Evolutionary conservation across 2,797 vertebrate species (phyloP).

Genomic region (Psittacula echo): DNA sequence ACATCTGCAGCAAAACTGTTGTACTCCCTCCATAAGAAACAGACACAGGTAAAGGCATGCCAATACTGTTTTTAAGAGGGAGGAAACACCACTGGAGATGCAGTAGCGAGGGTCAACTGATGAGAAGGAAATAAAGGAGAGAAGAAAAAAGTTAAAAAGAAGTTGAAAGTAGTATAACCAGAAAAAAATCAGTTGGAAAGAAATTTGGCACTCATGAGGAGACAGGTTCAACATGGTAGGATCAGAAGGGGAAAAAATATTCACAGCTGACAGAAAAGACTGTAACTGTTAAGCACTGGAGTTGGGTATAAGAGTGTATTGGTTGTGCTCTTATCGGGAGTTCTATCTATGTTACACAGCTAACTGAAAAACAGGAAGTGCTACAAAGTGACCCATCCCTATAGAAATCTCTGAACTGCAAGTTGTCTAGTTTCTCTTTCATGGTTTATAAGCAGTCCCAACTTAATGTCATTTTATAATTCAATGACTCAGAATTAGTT

Average conservation of each 20-base stretch:
- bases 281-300: background rate
- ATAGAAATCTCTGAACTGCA: background rate
- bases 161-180: background rate
- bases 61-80: background rate
- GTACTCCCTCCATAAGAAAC: background rate
- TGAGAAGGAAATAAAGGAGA: background rate
- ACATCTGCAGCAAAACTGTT: background rate
- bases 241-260: background rate
- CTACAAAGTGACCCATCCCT: background rate
- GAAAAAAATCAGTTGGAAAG: background rate
- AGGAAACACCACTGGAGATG: background rate
- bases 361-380: background rate
- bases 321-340: background rate
- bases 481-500: background rate
- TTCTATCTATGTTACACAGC: background rate
- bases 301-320: background rate
- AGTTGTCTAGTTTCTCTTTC: background rate
- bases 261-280: background rate
- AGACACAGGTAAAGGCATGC: background rate
- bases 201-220: background rate
- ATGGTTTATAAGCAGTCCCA: background rate
- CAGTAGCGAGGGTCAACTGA: background rate
- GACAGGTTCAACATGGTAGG: accelerated
- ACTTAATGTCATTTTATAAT: background rate
- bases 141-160: background rate